Evolutionary conservation across 2,888 invertebrate species (phyloP).

Genomic region (Pedicia rivosa): DNA sequence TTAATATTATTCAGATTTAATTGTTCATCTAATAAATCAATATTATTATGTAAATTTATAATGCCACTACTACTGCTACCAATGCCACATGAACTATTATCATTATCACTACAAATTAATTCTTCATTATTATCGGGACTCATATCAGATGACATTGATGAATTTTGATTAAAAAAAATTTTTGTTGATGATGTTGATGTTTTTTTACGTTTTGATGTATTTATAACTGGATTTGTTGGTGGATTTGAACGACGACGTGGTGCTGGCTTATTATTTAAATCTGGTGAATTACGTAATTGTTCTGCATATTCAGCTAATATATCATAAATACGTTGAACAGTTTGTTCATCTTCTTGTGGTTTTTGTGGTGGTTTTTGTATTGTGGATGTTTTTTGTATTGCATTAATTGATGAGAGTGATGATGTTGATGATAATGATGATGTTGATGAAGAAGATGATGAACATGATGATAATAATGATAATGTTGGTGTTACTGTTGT

Average conservation of each 20-base stretch:
- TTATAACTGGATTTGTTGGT: constrained; percentile 52
- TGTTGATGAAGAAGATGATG: not conserved
- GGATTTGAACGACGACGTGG: constrained; percentile 59
- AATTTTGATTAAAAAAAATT: too few species aligned
- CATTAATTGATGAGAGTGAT: not conserved
- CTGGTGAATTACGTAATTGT: constrained; percentile 62
- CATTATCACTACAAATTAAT: too few species aligned
- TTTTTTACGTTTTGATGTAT: constrained; percentile 50
- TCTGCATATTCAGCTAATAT: constrained; percentile 67
- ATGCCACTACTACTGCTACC: too few species aligned
- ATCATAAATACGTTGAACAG: constrained; percentile 62
- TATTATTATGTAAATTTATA: too few species aligned
- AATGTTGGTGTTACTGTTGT: not conserved
- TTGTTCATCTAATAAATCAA: too few species aligned
- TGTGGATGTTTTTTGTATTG: not conserved
- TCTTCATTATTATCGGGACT: too few species aligned
- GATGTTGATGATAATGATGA: not conserved
- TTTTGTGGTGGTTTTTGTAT: constrained; percentile 34
- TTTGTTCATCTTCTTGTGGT: constrained; percentile 66
- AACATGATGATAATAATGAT: not conserved
- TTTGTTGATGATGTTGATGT: too few species aligned
- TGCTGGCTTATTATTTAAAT: constrained; percentile 64
- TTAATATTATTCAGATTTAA: too few species aligned
- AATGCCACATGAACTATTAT: too few species aligned
- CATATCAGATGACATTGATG: too few species aligned